Base-by-base conservation (phyloP, 1,140 invertebrate species). In the Hydropsyche tenuis region DNA sequence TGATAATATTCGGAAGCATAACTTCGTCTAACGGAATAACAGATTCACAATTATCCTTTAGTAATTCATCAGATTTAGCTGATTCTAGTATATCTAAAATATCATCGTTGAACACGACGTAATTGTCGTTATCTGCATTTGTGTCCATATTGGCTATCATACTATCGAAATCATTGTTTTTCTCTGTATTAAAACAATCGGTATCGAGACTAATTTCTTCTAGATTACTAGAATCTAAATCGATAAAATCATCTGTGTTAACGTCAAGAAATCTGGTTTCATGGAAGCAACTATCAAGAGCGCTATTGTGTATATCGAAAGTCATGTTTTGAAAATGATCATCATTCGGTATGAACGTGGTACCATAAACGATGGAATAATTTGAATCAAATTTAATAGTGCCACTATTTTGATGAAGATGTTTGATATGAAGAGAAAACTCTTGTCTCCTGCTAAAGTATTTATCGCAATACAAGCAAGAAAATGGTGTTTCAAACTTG, bases 391-490 rank as follows among this genome's bases (percentile, higher is more conserved):
- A 48, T 27, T 30, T 37, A 16, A 72, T 64, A 22, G 9, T 25
- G 5, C 70, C 70, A 23, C 4, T 12, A n/a, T 63, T 48, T 4
- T 72, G 16, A 25, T 72, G 70, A n/a, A 25, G 23, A 23, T n/a
- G 12, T 14, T 62, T 63, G 20, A 72, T 63, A 64, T 72, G 70
- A 6, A 30, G 56, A 18, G 70, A 72, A 48, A 72, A 72, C 9
- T 53, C 45, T 14, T 46, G 22, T 9, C 16, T 53, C 12, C 45
- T 72, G 23, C 51, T 23, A 37, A 72, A 72, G 12, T 2, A 23
- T 37, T 18, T 12, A 18, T 62, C 18, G 18, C 70, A 72, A 25
- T 25, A 51, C 20, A 45, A 25, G 42, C 70, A 72, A 18, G 18
- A 5, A 63, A 72, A 72, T 9, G 70, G 70, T 14, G n/a, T 43